Evolutionary conservation across 2,797 vertebrate genomes (phyloP), one percentile per base, ranked within the genome.

Genomic region (Neomorphus geoffroyi): DNA sequence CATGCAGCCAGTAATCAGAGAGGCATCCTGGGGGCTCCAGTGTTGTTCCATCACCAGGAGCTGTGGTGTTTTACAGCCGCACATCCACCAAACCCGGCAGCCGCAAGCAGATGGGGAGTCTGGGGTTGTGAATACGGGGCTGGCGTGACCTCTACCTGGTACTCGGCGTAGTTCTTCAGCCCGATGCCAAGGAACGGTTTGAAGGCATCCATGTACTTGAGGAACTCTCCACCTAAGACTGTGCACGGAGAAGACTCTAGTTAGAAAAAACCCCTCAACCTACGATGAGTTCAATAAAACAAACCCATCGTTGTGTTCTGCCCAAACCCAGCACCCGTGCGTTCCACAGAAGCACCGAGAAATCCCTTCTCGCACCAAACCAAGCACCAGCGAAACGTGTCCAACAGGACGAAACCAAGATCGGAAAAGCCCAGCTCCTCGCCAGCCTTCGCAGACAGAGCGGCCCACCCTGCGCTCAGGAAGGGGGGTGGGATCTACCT

Each of bases 151-250:
- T 61, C 45, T 94, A 99, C 99, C 99, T 99, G 99, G 95, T 99
- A 99, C 94, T 99, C 99, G 0, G 99, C 99, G 7, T 99, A 99
- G 96, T 99, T 99, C 98, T 99, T 99, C 94, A 99, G 98, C 67
- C 99, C 99, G 85, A 99, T 99, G 53, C 97, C 99, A 82, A 99
- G 98, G 97, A 99, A 99, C 4, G 99, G 99, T 92, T 99, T 99
- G 96, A 99, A 99, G 97, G 99, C 99, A 53, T 99, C 99, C 99
- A 99, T 99, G 96, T 99, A 99, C 77, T 99, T 99, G 96, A 99
- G 98, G 94, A 99, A 99, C 94, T 99, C 99, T 81, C 98, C 98
- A 93, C 99, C 99, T 92, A 99, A 93, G 71, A 99, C 99, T 99
- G 97, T 7, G 88, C 78, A 69, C 1, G 10, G 58, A 66, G 89